These are phyloP conservation scores for Rhadina sibilatrix DNA, from an alignment of 2,113 vertebrate species.

Conservation along the genomic window DNA sequence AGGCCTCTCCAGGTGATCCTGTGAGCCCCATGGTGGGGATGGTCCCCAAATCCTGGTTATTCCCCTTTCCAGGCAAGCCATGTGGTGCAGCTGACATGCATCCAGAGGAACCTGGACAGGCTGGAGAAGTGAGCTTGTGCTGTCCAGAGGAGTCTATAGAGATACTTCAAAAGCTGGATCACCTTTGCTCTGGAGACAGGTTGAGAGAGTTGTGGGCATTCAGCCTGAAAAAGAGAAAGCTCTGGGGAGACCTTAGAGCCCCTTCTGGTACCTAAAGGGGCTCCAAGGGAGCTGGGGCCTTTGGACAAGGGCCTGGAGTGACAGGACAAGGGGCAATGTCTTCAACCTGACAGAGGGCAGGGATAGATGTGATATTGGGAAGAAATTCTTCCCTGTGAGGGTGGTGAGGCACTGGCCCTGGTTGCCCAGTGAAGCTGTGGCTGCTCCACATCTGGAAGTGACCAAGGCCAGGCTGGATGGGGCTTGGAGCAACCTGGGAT, in stretches of 20 bases:
- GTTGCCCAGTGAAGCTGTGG: background rate
- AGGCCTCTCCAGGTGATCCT: background rate
- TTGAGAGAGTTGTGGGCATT: background rate
- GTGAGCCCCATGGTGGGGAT: accelerated
- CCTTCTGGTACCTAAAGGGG: background rate
- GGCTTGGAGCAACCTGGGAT: background rate
- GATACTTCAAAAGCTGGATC: background rate
- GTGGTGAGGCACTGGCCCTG: background rate
- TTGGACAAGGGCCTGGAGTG: background rate
- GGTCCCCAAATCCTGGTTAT: background rate
- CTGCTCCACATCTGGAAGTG: background rate
- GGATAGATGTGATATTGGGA: background rate
- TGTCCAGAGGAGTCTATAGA: background rate
- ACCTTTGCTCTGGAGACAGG: background rate
- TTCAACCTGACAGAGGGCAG: background rate
- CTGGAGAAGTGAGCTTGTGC: background rate
- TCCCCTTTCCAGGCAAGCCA: background rate
- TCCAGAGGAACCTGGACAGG: background rate
- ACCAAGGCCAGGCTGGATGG: background rate
- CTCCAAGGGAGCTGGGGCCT: background rate
- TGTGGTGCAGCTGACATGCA: background rate
- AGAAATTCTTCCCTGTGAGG: background rate
- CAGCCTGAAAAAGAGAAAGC: background rate
- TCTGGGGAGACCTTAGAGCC: background rate
- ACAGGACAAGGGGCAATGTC: background rate